Evolutionary conservation across 2,797 vertebrate species (phyloP).

Genomic region (Chelon auratus): DNA sequence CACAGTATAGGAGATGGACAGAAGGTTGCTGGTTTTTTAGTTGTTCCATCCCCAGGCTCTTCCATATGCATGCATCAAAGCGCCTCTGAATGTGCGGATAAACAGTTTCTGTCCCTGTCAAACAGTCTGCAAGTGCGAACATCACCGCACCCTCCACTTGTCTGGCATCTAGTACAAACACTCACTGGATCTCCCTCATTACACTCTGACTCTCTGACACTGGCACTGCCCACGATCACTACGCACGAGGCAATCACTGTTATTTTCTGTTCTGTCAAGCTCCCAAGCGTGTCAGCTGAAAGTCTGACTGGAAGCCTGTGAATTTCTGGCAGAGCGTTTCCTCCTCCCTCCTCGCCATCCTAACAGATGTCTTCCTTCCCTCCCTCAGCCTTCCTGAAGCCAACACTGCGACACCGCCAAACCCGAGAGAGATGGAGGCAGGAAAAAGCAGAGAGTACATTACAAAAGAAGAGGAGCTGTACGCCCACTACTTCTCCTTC

Average conservation of each 20-base stretch:
- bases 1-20: too few species aligned
- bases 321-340: neutral
- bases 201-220: constrained; percentile 7
- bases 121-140: constrained; percentile 4
- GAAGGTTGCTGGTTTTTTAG: too few species aligned
- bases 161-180: neutral
- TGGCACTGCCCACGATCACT: neutral
- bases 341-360: neutral
- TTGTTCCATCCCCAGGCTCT: too few species aligned
- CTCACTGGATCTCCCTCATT: constrained; percentile 7
- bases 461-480: constrained; percentile 64
- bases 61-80: too few species aligned
- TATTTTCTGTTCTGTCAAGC: constrained; percentile 3
- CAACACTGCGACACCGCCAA: constrained; percentile 25
- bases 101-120: too few species aligned
- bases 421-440: constrained; percentile 22
- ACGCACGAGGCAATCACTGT: constrained; percentile 3
- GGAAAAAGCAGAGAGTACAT: constrained; percentile 38
- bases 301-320: neutral
- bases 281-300: neutral
- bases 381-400: constrained; percentile 78
- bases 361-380: constrained; percentile 24
- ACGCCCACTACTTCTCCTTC: constrained; percentile 81
- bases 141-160: constrained; percentile 18
- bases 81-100: too few species aligned